Evolutionary conservation across 2,888 invertebrate genomes (phyloP), one percentile per base, ranked within the genome.

Genomic region (Mesorhabditis belari): DNA sequence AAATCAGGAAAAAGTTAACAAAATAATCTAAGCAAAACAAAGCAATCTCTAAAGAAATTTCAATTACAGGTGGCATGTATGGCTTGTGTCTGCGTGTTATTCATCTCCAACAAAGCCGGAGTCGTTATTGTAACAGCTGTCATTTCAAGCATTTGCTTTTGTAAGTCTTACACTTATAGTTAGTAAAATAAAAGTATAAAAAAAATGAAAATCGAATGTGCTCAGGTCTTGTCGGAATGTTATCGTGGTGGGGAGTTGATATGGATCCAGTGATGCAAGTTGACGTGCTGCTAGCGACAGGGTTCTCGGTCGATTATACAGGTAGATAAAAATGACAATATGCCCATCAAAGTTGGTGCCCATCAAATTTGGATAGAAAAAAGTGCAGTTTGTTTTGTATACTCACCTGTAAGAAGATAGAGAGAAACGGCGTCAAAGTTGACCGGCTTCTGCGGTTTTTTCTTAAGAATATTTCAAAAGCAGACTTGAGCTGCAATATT

Each of bases 161-260:
- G 79, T 79, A 44, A 58, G 73, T 63, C 21, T 9, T 52, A 49
- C 27, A 25, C 27, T 24, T 23, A 17, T 44, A 5, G 12, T n/a
- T 26, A 23, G n/a, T n/a, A n/a, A n/a, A n/a, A n/a, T n/a, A n/a
- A n/a, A n/a, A n/a, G n/a, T n/a, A n/a, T n/a, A n/a, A 1, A 21
- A 6, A n/a, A 50, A 19, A 21, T 9, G 9, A 2, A n/a, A 21
- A 17, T n/a, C 21, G 21, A n/a, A 1, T 9, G 9, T 50, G 9
- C 21, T n/a, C n/a, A 79, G 79, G 67, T 12, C 71, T 79, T 35
- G 76, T 79, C 50, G 80, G 80, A 3, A 62, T 73, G 19, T 65
- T 80, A 23, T 70, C 73, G 25, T 78, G 74, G 66, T 77, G 77
- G 74, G 80, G 80, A 21, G 74, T 75, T 5, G 80, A 80, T 61